Evolutionary conservation across 1,140 invertebrate species (phyloP), one percentile per base, ranked within the genome.

Genomic region (Aradophagus sp.): DNA sequence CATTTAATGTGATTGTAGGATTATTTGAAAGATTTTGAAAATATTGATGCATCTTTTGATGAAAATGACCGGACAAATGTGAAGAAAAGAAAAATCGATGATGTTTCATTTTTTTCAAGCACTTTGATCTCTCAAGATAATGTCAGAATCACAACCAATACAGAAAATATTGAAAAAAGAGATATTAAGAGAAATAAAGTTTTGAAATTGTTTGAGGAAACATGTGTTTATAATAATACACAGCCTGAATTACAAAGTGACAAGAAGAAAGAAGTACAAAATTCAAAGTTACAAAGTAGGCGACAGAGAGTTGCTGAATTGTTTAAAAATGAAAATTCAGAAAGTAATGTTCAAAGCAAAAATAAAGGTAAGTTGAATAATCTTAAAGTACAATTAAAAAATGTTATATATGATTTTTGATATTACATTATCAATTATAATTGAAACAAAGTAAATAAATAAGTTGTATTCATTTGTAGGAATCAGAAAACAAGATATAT

Each of bases 1-100:
- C 3, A 10, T 29, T 29, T n/a, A 29, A 29, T 29, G 27, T 29
- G 10, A 34, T 56, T 36, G 5, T 32, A 58, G 63, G 42, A 67
- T 36, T 58, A 52, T 27, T 19, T 58, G 10, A 67, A 58, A 16
- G 38, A 58, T 52, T 52, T 67, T 23, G 63, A 67, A 15, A 15
- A 56, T 2, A 15, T 29, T 6, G 52, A 52, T 13, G 29, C 45
- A n/a, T 58, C 34, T 32, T 31, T 36, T 31, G 53, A 58, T 36
- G 63, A 50, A 29, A 45, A n/a, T 13, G 52, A 67, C 26, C 16
- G 44, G 15, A 41, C 27, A 1, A 16, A 65, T 45, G 15, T 67
- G 12, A 67, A 58, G 34, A 58, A 42, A 44, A 29, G 53, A 5
- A 58, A 58, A 23, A 15, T 58, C 13, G 38, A 58, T 4, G 17